These are phyloP conservation scores for Beaufortia kweichowensis DNA, from an alignment of 2,113 vertebrate species.

Conservation along the genomic window DNA sequence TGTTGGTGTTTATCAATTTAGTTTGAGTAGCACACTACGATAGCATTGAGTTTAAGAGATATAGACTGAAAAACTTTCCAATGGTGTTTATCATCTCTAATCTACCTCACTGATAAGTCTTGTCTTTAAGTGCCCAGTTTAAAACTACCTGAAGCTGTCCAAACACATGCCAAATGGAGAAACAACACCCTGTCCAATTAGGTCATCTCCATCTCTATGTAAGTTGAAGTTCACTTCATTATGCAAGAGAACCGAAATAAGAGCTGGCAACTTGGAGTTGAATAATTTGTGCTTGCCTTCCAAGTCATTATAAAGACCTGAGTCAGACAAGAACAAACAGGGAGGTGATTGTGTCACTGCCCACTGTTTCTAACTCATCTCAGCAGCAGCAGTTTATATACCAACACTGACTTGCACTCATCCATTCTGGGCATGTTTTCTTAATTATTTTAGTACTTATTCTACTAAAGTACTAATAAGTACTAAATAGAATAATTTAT, in stretches of 20 bases:
- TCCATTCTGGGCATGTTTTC: no score
- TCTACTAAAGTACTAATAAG: no score
- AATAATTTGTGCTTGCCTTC: slow-evolving; percentile 60
- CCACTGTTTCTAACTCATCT: background rate
- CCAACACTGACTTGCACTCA: background rate
- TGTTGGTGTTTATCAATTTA: no score
- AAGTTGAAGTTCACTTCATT: slow-evolving; percentile 62
- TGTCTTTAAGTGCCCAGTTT: background rate
- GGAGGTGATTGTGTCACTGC: slow-evolving; percentile 47
- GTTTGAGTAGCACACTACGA: no score
- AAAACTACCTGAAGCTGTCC: slow-evolving; percentile 18
- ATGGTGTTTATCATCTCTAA: no score
- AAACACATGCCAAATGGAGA: background rate
- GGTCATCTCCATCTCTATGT: slow-evolving; percentile 62
- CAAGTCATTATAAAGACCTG: slow-evolving; percentile 62
- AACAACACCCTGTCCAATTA: slow-evolving; percentile 54
- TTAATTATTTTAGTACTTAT: no score
- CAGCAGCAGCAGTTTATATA: background rate
- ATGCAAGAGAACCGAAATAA: slow-evolving; percentile 66
- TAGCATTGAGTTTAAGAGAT: no score
- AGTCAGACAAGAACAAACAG: slow-evolving; percentile 60
- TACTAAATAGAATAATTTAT: no score
- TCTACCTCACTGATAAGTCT: background rate
- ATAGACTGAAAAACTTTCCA: no score
- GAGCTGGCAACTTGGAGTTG: slow-evolving; percentile 61